Evolutionary conservation across 2,888 invertebrate genomes (phyloP), one percentile per base, ranked within the genome.

Genomic region (Drosophila stalkeri): DNA sequence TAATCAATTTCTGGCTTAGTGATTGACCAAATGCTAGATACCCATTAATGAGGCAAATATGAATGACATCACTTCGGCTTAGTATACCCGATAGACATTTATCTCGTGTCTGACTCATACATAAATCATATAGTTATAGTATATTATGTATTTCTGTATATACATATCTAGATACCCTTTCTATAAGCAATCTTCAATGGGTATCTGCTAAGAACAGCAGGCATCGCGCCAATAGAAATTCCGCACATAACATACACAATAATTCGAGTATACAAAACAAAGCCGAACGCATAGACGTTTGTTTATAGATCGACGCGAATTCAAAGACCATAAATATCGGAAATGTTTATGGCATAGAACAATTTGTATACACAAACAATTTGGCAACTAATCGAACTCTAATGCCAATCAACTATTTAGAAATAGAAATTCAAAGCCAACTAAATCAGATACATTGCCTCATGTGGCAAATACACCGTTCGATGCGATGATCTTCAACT

Each of bases 171-270:
- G 37, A 54, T 52, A 52, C 35, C 67, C 8, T 14, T 8, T n/a
- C 3, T 8, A 2, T 0, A 2, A 5, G 18, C 16, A 12, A 11
- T 6, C 23, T 12, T 5, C 23, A 51, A 51, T 23, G 46, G 14
- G 11, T 47, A 54, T 9, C 37, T 62, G 52, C 59, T 65, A 70
- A 57, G 18, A 44, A 51, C 33, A 51, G 31, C 76, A 54, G 68
- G 31, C 47, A 49, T 35, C 35, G 63, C 74, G 63, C 65, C 70
- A 81, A 72, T 85, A 72, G 57, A 83, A 83, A 81, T 81, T 69
- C 75, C 75, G 62, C 52, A 51, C 51, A 68, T 47, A 52, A 63
- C 14, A 57, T 39, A 64, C 31, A 59, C 56, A 69, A 60, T 54
- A 39, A n/a, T 6, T 23, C 39, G 52, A 43, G 39, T 46, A 39